Conservation (phyloP, 2,113 vertebrate species). For the Prinia subflava region DNA sequence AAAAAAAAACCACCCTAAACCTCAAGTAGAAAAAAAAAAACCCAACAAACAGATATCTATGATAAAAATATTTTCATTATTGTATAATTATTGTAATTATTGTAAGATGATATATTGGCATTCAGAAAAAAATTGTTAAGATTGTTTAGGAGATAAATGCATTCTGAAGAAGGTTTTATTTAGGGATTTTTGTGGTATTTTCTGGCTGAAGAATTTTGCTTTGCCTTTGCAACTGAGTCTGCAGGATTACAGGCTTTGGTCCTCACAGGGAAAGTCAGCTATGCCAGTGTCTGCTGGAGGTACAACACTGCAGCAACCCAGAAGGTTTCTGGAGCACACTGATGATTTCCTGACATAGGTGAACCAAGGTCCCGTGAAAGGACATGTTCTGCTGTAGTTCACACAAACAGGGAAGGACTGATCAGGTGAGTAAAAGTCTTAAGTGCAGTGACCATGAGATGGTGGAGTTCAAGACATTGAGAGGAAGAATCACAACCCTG, state of each 20-base stretch:
- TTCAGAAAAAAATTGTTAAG: background rate
- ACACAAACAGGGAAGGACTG: background rate
- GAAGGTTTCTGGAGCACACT: background rate
- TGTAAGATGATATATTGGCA: background rate
- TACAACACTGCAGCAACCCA: background rate
- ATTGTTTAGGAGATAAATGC: background rate
- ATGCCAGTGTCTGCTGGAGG: background rate
- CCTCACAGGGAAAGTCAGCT: background rate
- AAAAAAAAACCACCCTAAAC: background rate
- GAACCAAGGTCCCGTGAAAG: rapidly evolving
- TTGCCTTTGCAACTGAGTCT: background rate
- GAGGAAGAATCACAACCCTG: background rate
- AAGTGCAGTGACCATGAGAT: background rate
- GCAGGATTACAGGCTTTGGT: background rate
- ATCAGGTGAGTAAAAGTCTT: background rate
- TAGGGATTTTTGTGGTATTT: background rate
- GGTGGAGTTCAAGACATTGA: background rate
- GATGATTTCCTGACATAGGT: background rate
- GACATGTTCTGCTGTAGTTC: background rate
- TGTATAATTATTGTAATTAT: background rate
- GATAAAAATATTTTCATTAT: background rate
- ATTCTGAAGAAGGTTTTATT: background rate
- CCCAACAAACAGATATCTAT: background rate
- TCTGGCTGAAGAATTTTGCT: background rate
- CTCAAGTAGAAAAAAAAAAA: background rate